A percentile compares a stretch with the other conserved stretches of the same genome.
These are phyloP conservation scores for Drosophila quinaria DNA, from an alignment of 2,888 invertebrate genomes.

Conservation along the genomic window DNA sequence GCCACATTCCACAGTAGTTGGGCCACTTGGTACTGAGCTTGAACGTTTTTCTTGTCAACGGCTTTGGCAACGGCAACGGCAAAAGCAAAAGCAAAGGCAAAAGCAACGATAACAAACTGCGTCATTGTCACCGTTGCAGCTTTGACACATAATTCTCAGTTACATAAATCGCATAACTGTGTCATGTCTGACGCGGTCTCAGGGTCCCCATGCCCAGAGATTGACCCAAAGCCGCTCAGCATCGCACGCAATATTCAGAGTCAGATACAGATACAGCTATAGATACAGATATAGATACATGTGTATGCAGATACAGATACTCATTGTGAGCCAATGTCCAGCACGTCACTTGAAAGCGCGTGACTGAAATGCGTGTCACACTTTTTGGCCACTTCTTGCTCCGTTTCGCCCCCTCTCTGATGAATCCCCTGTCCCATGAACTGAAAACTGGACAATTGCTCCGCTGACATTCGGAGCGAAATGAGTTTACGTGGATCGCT, in stretches of 20 bases:
- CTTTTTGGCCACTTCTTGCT: slow-evolving; percentile 45
- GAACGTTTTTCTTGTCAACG: slow-evolving; percentile 61
- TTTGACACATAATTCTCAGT: slow-evolving; percentile 78
- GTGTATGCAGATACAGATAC: slow-evolving; percentile 19
- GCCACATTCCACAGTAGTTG: slow-evolving; percentile 19
- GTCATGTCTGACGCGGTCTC: slow-evolving; percentile 62
- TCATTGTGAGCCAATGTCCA: slow-evolving; percentile 25
- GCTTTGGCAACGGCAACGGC: slow-evolving; percentile 28
- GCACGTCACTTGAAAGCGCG: slow-evolving; percentile 63
- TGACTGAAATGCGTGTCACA: slow-evolving; percentile 73
- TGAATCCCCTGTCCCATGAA: neutral
- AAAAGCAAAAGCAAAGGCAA: slow-evolving; percentile 23
- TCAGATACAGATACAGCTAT: slow-evolving; percentile 7
- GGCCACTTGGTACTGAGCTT: slow-evolving; percentile 28
- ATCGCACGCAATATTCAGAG: slow-evolving; percentile 57
- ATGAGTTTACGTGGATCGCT: slow-evolving; percentile 39
- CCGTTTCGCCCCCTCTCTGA: neutral
- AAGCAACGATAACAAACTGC: slow-evolving; percentile 49
- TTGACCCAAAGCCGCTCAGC: slow-evolving; percentile 47
- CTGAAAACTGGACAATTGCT: slow-evolving; percentile 46
- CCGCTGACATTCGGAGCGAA: slow-evolving; percentile 53
- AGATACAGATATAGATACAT: slow-evolving; percentile 12
- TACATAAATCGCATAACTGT: slow-evolving; percentile 82
- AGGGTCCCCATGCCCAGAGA: slow-evolving; percentile 25
- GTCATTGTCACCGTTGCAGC: slow-evolving; percentile 70